phyloP scores from a whole-genome alignment of 2,797 vertebrate species.

The Eutrigla gurnardus region DNA sequence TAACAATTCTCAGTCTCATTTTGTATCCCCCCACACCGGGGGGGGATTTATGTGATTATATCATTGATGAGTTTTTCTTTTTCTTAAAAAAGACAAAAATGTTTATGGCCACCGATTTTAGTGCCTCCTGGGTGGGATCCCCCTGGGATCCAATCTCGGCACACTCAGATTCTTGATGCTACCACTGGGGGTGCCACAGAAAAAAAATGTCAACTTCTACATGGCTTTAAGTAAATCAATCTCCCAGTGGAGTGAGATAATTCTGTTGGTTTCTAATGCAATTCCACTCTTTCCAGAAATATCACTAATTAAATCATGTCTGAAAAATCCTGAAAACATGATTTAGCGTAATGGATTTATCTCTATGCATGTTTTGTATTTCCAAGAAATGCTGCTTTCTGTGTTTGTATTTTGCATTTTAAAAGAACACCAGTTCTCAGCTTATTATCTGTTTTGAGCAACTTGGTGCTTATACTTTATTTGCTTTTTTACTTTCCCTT shows the following conservation, averaged over 20 bases:
- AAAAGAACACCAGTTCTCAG: background rate
- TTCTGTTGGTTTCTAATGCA: background rate
- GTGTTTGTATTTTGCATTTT: conserved; percentile 3
- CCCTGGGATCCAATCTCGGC: conserved; percentile 1
- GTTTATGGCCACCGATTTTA: background rate
- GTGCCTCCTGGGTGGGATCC: background rate
- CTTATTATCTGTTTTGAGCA: background rate
- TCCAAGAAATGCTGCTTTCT: background rate
- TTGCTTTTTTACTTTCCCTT: conserved; percentile 20
- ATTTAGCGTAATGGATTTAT: background rate
- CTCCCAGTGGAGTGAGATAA: background rate
- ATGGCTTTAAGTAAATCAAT: background rate
- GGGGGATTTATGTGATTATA: background rate
- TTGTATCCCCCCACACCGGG: background rate
- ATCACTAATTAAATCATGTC: background rate
- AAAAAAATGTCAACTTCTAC: background rate
- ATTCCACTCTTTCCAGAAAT: background rate
- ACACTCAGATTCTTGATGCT: background rate
- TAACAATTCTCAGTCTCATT: background rate
- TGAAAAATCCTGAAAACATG: background rate
- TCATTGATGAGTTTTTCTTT: background rate
- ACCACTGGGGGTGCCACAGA: background rate
- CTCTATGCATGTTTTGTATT: background rate
- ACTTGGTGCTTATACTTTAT: conserved; percentile 14
- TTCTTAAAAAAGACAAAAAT: background rate